Evolutionary conservation across 2,797 vertebrate species (phyloP), one percentile per base, ranked within the genome.

Genomic region (Poliocrania exsul): DNA sequence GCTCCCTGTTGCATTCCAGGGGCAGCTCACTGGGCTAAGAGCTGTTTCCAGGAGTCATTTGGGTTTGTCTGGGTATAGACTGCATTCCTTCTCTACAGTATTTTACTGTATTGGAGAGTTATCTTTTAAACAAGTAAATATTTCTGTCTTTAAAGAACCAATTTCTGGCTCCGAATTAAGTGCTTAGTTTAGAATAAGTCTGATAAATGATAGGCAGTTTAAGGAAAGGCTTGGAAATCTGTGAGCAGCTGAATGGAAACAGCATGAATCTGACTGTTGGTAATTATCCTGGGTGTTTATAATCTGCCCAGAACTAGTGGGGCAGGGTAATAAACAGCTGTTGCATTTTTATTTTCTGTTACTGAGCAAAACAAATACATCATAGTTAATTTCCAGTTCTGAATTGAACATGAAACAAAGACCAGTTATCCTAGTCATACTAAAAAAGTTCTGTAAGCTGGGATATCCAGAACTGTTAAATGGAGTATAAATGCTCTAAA

Each of bases 401-500:
- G 78, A 82, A n/a, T 17, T 78, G 53, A 86, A 78, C 1, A 3
- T 50, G 42, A 77, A 92, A 56, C 51, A 44, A 69, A 84, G 49
- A 25, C 60, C 58, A 49, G 70, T 82, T 79, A 69, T 61, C 46
- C 29, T 31, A 58, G 56, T 69, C 61, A 21, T 77, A 31, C 75
- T 79, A 37, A 78, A 80, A 69, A 81, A 70, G 17, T 49, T 40
- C 2, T 40, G 7, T 40, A 31, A 67, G 28, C 28, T 66, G 62
- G 33, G 53, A 24, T 79, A 50, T 77, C 17, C 71, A 33, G 74
- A 94, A 38, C 56, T 67, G 29, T 80, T 81, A 81, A 72, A 81
- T 75, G 64, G 81, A 86, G 26, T 77, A 80, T 79, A 67, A 93
- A 72, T 67, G 58, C 28, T 94, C 72, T 83, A 51, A 86, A 90